Base-by-base conservation (phyloP, 2,113 vertebrate genomes). In the Carettochelys insculpta region DNA sequence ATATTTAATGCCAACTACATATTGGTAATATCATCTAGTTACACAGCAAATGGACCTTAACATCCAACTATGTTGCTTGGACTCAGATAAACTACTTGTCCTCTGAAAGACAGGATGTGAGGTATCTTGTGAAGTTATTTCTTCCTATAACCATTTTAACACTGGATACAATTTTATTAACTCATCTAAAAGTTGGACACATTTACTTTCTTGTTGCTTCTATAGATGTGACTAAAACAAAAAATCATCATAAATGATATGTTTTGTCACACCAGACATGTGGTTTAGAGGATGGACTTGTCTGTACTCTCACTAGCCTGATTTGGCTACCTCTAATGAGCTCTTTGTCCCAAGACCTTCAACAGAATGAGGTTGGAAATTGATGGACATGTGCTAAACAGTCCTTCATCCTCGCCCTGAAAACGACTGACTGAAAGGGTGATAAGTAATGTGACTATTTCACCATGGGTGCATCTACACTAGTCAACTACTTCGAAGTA, bases 351-450 rank as follows among this genome's bases (percentile, higher is more conserved):
- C n/a, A 68, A 38, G 61, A 22, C 19, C 61, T 20, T 77, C 8
- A 82, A 38, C 17, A 94, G 51, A 90, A 75, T 22, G 53, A 89
- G 90, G 12, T 85, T 1, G 51, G 77, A 53, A 87, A 89, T 16
- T 75, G 58, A 61, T 31, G 4, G 53, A 43, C 6, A 87, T 58
- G 29, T 82, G 71, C 38, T 24, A 88, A 85, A 85, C 16, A 1
- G 1, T 11, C 17, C 9, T 77, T 79, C n/a, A 82, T 80, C 38
- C 51, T 87, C 47, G 77, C 81, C 86, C 11, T 92, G 41, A 22
- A 85, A 77, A 19, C 38, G n/a, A 41, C 16, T 71, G 34, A 89
- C 43, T 80, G 17, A 86, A 94, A 94, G 81, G 34, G 7, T 82
- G 8, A 58, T 61, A 8, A 86, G 8, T 51, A 73, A 87, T 73